phyloP scores from a whole-genome alignment of 2,797 vertebrate genomes.

The Sebastes vulpes region DNA sequence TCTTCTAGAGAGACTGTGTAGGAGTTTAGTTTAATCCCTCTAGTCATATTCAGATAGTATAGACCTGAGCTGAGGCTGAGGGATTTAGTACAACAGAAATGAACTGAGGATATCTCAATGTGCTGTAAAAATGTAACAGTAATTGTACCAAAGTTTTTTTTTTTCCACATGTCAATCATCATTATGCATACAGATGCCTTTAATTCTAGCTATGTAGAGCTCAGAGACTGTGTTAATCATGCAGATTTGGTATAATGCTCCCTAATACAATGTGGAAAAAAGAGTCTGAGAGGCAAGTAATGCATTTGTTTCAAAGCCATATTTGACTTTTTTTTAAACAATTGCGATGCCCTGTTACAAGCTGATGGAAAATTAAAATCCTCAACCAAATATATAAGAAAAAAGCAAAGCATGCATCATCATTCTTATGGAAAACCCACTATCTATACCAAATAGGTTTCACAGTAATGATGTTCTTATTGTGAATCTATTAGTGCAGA shows the following conservation, averaged over 20 bases:
- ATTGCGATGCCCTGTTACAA: neutral
- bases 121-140: conserved; percentile 24
- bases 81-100: conserved; percentile 54
- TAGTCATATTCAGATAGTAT: conserved; percentile 35
- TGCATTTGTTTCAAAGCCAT: neutral
- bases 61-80: conserved; percentile 17
- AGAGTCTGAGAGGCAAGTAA: neutral
- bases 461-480: neutral
- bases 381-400: neutral
- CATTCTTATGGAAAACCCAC: neutral
- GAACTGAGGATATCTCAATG: conserved; percentile 44
- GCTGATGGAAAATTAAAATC: neutral
- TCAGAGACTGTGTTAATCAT: neutral
- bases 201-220: neutral
- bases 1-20: neutral
- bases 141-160: conserved; percentile 13
- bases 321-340: neutral
- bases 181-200: conserved; percentile 26
- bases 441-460: neutral
- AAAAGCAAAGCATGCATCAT: neutral
- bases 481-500: no score
- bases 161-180: neutral
- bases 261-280: neutral
- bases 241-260: neutral
- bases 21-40: conserved; percentile 41